Conservation (phyloP, 2,888 invertebrate species). For the Noctua janthina region DNA sequence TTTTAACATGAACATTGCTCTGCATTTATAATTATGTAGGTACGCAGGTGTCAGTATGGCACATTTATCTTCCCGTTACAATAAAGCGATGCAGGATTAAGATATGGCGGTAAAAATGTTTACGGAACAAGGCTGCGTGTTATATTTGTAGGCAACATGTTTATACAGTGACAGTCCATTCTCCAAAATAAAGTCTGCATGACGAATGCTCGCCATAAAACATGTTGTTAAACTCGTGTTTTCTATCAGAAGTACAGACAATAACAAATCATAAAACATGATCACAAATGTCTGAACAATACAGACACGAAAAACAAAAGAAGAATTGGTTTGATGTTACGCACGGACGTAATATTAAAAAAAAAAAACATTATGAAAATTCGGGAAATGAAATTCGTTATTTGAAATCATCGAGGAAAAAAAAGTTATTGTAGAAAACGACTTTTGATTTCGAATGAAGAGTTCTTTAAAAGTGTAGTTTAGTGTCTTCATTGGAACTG, state of each 20-base stretch:
- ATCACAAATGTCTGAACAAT: slow-evolving; percentile 29
- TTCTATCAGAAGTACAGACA: slow-evolving; percentile 33
- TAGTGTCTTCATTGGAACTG: no score
- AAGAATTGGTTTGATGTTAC: slow-evolving; percentile 6
- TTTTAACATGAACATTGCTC: slow-evolving; percentile 51
- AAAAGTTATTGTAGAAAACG: neutral
- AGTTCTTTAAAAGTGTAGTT: neutral
- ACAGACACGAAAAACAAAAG: slow-evolving; percentile 21
- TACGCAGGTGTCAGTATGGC: slow-evolving; percentile 62
- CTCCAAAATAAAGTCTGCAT: slow-evolving; percentile 37
- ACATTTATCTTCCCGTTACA: slow-evolving; percentile 65
- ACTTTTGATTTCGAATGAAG: neutral
- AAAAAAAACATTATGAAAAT: neutral
- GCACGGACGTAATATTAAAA: neutral
- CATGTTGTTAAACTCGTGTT: slow-evolving; percentile 30
- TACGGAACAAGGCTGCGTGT: slow-evolving; percentile 9
- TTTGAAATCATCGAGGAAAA: slow-evolving; percentile 5
- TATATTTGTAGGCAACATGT: slow-evolving; percentile 11
- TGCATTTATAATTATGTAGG: slow-evolving; percentile 30
- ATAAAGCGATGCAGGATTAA: slow-evolving; percentile 64
- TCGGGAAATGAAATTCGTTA: neutral
- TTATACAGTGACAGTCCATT: neutral
- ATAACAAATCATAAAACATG: slow-evolving; percentile 48
- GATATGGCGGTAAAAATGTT: slow-evolving; percentile 38
- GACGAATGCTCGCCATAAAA: slow-evolving; percentile 33